Conservation (phyloP, 1,140 invertebrate species). For the Bombyx mandarina region DNA sequence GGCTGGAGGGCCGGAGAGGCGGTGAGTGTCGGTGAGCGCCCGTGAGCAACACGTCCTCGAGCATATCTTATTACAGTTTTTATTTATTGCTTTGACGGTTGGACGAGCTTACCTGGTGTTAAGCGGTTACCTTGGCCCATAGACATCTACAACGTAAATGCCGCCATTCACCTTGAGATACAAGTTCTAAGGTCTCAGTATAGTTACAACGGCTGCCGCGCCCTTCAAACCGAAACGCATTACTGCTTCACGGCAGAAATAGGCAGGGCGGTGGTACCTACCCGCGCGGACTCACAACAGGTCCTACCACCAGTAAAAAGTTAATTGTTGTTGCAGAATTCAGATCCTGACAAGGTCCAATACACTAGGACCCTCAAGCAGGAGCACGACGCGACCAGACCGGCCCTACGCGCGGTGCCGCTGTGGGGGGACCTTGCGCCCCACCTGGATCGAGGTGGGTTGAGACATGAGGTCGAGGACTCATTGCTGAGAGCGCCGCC, state of each 20-base stretch:
- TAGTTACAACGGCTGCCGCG: too few relatives aligned
- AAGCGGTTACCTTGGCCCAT: too few relatives aligned
- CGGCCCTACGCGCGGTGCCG: constrained; percentile 21
- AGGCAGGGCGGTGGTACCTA: too few relatives aligned
- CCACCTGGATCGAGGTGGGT: too few relatives aligned
- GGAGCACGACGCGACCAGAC: constrained; percentile 18
- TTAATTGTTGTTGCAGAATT: constrained; percentile 15
- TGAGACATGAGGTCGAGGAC: too few relatives aligned
- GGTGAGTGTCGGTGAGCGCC: constrained; percentile 13
- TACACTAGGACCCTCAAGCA: constrained; percentile 18
- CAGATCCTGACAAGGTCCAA: constrained; percentile 23
- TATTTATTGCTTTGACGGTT: neutral
- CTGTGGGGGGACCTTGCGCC: constrained; percentile 4
- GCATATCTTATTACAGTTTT: neutral
- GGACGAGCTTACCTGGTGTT: neutral
- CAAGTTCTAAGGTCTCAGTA: too few relatives aligned
- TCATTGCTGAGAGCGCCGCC: too few relatives aligned
- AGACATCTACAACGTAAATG: neutral
- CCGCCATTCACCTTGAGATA: too few relatives aligned
- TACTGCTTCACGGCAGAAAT: too few relatives aligned
- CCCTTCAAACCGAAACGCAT: too few relatives aligned
- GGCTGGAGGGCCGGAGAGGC: constrained; percentile 36
- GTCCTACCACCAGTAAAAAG: too few relatives aligned
- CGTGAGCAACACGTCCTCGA: neutral
- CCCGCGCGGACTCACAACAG: too few relatives aligned